These are phyloP conservation scores for Lacanobia oleracea DNA, from an alignment of 2,888 invertebrate genomes.

Conservation along the genomic window DNA sequence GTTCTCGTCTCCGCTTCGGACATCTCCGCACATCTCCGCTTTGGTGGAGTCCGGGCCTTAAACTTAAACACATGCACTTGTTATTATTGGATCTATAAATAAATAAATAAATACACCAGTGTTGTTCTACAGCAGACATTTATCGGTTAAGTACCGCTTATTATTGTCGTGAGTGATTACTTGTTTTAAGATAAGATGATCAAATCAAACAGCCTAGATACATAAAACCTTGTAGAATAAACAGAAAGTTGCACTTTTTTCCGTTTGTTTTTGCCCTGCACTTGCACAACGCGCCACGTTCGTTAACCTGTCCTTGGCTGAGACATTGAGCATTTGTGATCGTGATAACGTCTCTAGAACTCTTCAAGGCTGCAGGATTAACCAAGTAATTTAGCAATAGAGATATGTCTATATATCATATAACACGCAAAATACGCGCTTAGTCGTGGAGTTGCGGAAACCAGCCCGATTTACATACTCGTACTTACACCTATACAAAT, in stretches of 20 bases:
- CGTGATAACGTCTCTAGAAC: conserved; percentile 21
- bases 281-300: conserved; percentile 30
- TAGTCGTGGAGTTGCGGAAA: no score
- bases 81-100: conserved; percentile 8
- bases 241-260: conserved; percentile 1
- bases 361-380: not conserved
- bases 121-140: conserved; percentile 5
- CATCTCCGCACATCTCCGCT: no score
- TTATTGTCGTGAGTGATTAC: not conserved
- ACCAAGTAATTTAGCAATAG: not conserved
- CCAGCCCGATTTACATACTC: no score
- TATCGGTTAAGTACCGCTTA: conserved; percentile 13
- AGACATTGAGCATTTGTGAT: conserved; percentile 24
- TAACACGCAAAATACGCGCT: no score
- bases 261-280: conserved; percentile 23
- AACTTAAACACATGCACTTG: not conserved
- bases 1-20: no score
- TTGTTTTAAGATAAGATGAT: conserved; percentile 23
- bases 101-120: not conserved
- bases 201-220: conserved; percentile 16
- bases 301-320: conserved; percentile 29
- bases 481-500: no score
- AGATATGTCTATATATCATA: no score
- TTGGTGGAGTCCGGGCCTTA: no score
- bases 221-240: conserved; percentile 14